A percentile compares a stretch with the other conserved stretches of the same genome.
phyloP scores from a whole-genome alignment of 2,797 vertebrate genomes.

The Gallirallus australis region DNA sequence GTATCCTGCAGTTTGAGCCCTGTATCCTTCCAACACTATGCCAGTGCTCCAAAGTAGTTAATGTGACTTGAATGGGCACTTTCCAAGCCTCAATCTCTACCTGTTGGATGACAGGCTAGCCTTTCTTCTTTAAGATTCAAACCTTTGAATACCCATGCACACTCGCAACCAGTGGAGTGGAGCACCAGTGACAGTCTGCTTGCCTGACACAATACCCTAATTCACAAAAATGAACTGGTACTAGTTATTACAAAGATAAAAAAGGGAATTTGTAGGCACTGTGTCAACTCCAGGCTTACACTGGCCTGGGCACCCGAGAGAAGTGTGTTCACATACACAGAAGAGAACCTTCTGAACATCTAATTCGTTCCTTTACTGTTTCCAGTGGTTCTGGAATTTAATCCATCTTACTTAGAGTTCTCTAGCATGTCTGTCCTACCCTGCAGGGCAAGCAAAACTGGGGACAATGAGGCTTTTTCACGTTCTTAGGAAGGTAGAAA shows the following conservation, averaged over 20 bases:
- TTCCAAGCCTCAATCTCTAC: not conserved
- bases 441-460: not conserved
- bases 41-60: not conserved
- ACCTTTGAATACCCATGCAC: not conserved
- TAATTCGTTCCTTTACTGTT: not conserved
- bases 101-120: not conserved
- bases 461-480: not conserved
- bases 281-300: not conserved
- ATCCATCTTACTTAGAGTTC: not conserved
- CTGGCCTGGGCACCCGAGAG: not conserved
- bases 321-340: not conserved
- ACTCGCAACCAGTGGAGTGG: not conserved
- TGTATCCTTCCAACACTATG: not conserved
- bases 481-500: not conserved
- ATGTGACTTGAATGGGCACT: fast-evolving
- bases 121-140: not conserved
- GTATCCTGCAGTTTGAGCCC: not conserved
- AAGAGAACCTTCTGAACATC: not conserved
- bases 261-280: not conserved
- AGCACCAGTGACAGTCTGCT: not conserved
- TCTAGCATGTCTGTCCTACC: not conserved
- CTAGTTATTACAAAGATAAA: not conserved
- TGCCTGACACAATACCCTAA: not conserved
- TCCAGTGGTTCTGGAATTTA: not conserved
- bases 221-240: not conserved